These are phyloP conservation scores for Alviniconcha marisindica DNA, from an alignment of 1,140 invertebrate species.

Conservation along the genomic window DNA sequence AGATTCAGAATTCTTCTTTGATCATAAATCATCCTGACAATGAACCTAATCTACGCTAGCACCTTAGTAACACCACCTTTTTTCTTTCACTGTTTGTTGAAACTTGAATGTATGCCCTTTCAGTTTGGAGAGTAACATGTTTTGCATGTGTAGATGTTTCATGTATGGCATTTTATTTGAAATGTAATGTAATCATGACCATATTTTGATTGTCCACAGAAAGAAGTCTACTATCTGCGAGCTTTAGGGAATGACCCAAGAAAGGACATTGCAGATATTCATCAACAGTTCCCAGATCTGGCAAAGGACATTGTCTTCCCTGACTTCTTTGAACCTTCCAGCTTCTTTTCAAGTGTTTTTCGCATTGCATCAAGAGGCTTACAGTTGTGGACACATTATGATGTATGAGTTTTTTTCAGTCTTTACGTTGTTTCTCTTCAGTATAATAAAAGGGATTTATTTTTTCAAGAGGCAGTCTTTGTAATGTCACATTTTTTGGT, in stretches of 20 bases:
- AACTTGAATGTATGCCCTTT: no score
- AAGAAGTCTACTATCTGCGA: conserved; percentile 79
- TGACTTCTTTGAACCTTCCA: conserved; percentile 73
- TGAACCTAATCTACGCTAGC: no score
- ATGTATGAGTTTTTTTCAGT: conserved; percentile 71
- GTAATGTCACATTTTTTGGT: no score
- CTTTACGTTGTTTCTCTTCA: background rate
- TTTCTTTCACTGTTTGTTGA: no score
- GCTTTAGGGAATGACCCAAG: conserved; percentile 78
- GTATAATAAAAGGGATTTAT: no score
- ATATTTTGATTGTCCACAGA: conserved; percentile 52
- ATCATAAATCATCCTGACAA: no score
- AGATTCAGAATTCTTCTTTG: no score
- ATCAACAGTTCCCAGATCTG: conserved; percentile 77
- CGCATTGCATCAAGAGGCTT: conserved; percentile 78
- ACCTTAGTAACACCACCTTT: no score
- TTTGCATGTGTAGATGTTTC: no score
- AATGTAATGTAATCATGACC: background rate
- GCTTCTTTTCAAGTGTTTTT: conserved; percentile 81
- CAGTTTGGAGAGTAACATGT: no score
- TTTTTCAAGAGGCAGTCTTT: no score
- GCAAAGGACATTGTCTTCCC: conserved; percentile 78
- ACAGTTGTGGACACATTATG: conserved; percentile 82
- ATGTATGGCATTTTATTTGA: no score
- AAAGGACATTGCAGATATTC: conserved; percentile 79